Base-by-base conservation (phyloP, 92 coral and sea anemone genomes). In the Zoanthus sociatus region DNA sequence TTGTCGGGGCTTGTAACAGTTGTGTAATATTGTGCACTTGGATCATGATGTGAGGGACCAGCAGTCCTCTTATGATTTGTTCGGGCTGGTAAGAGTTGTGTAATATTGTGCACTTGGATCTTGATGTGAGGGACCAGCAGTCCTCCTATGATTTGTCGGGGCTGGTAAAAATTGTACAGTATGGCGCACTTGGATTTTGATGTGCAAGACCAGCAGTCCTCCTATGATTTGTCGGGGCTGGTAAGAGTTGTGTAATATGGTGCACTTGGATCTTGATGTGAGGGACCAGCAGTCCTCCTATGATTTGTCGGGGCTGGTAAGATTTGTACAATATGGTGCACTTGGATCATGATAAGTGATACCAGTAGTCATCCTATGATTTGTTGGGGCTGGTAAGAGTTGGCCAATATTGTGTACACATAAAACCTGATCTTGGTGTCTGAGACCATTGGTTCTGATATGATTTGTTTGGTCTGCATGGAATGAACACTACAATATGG, bases 401-500 rank as follows among this genome's bases (percentile, higher is more conserved):
- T 46, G 87, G 63, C 90, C 7, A 92, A 90, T 14, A 92, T 67
- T 6, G 37, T 18, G 72, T 15, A 21, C 37, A 67, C 72, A 67
- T 11, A 26, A 5, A 67, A 5, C 10, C 9, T 67, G 74, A 69
- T 69, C 46, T 69, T 30, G 47, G 14, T 69, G 45, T 26, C 45
- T 30, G 69, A 69, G 46, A 14, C 11, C 45, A 9, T 15, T 4
- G 45, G 74, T 14, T 47, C 15, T 30, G 17, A 44, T 30, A 7
- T 3, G 12, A 1, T 5, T 69, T 69, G 17, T 76, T 16, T 12
- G 73, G 73, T 26, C 76, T 46, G 33, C 18, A 11, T 2, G 13
- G 9, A 31, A 64, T 67, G 9, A 50, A 64, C 56, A 48, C 88
- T 71, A 94, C 8, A 94, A 91, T 31, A 96, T 96, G 79, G 90